Evolutionary conservation across 1,140 invertebrate species (phyloP), one percentile per base, ranked within the genome.

Genomic region (Mesaphorura yosii): DNA sequence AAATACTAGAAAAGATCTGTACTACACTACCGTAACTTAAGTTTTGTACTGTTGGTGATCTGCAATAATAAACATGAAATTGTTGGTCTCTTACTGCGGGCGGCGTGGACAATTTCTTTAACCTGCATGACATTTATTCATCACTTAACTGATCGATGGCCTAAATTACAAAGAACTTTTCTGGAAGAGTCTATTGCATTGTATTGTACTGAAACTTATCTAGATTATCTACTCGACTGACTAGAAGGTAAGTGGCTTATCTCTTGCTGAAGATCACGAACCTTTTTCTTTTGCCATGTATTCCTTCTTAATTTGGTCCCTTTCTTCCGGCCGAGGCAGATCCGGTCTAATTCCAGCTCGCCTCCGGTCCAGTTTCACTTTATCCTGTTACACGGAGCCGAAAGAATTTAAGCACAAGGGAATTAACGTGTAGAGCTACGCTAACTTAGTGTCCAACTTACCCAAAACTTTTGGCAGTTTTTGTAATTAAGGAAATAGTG

Each of bases 391-490:
- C 14, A 53, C 12, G 39, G 49, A 51, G 14, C 15, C n/a, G n/a
- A n/a, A 53, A 19, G 4, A 41, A 53, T 42, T 7, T 22, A 45
- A 44, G 22, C 25, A 28, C 4, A 10, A 44, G n/a, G 10, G 27
- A 3, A 45, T 40, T 45, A 52, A 28, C 3, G 17, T 29, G 7
- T 28, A 4, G 3, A 23, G 27, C 42, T 20, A 5, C 15, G 15
- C 12, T 3, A 14, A 23, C 15, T 29, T 4, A 15, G 22, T 44
- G n/a, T 26, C 1, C 2, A 46, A 45, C 52, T 53, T 50, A 62
- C 60, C 60, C 60, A 62, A 48, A 62, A 62, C 10, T 55, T 52
- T 50, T 51, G 42, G 29, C 60, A 62, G 1, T 41, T 34, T 25
- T 42, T 58, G 28, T 59, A 59, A 31, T 62, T 62, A 2, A 26